Conservation (phyloP, 2,113 vertebrate genomes). For the Ciconia maguari region DNA sequence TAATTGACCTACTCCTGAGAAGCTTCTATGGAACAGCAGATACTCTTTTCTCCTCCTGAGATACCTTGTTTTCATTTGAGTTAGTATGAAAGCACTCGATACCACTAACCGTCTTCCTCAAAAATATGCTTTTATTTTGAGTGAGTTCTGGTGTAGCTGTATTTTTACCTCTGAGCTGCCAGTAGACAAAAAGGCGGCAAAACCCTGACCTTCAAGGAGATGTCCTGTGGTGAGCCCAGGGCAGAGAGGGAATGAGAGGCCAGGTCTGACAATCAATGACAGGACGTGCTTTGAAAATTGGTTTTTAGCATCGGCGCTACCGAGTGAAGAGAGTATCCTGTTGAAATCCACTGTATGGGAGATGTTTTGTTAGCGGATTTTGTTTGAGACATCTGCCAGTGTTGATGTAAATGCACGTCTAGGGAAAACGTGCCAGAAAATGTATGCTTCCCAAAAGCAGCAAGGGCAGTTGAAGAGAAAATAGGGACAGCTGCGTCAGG, state of each 20-base stretch:
- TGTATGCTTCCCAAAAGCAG: neutral
- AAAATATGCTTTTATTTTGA: neutral
- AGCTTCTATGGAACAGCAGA: neutral
- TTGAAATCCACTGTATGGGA: neutral
- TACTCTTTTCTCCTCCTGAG: neutral
- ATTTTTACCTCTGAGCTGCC: neutral
- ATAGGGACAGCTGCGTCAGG: neutral
- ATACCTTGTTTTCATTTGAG: neutral
- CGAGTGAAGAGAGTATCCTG: neutral
- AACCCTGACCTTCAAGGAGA: neutral
- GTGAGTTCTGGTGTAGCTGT: neutral
- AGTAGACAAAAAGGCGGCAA: neutral
- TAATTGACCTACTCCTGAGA: neutral
- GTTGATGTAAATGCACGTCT: neutral
- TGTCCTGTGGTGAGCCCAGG: neutral
- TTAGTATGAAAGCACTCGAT: neutral
- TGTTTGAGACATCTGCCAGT: neutral
- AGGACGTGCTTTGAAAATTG: rapidly evolving
- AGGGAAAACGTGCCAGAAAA: neutral
- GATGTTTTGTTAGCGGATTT: neutral
- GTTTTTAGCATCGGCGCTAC: neutral
- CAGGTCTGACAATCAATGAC: neutral
- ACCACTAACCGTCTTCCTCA: neutral
- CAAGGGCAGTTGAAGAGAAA: neutral
- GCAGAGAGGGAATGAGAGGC: neutral